A percentile compares a stretch with the other conserved stretches of the same genome.
phyloP scores from a whole-genome alignment of 2,797 vertebrate genomes.

The Galaxias olidus region DNA sequence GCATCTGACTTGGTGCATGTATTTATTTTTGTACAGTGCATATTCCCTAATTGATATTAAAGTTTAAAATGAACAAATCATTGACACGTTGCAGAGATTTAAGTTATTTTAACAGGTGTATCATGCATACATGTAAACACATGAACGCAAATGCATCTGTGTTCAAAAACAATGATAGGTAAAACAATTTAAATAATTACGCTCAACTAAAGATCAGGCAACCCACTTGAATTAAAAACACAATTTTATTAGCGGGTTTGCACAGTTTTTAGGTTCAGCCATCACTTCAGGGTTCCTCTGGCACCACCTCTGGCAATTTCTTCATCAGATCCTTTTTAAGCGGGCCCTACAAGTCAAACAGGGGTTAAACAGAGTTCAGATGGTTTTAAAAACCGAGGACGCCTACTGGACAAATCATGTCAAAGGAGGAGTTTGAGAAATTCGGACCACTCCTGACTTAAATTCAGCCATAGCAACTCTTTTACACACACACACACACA shows the following conservation, averaged over 20 bases:
- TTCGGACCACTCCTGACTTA: not conserved
- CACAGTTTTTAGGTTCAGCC: not conserved
- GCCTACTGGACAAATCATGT: not conserved
- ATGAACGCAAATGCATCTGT: not conserved
- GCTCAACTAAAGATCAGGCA: not conserved
- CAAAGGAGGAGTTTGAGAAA: not conserved
- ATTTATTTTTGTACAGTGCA: constrained; percentile 15
- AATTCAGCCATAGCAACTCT: no score
- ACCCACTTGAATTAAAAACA: not conserved
- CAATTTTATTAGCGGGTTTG: constrained; percentile 32
- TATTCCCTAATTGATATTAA: constrained; percentile 18
- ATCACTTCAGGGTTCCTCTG: constrained; percentile 63
- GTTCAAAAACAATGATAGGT: not conserved
- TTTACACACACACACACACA: not conserved
- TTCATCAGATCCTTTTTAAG: constrained; percentile 87
- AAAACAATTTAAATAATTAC: not conserved
- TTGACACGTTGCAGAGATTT: not conserved
- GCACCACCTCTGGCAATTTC: constrained; percentile 59
- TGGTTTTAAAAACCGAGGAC: constrained; percentile 8
- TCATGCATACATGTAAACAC: not conserved
- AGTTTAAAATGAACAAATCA: constrained; percentile 40
- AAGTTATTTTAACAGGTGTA: constrained; percentile 1
- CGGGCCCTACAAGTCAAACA: constrained; percentile 79
- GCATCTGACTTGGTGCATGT: constrained; percentile 42
- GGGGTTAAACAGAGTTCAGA: constrained; percentile 12